These are phyloP conservation scores for Dasypogon diadema DNA, from an alignment of 2,888 invertebrate species.

Conservation along the genomic window DNA sequence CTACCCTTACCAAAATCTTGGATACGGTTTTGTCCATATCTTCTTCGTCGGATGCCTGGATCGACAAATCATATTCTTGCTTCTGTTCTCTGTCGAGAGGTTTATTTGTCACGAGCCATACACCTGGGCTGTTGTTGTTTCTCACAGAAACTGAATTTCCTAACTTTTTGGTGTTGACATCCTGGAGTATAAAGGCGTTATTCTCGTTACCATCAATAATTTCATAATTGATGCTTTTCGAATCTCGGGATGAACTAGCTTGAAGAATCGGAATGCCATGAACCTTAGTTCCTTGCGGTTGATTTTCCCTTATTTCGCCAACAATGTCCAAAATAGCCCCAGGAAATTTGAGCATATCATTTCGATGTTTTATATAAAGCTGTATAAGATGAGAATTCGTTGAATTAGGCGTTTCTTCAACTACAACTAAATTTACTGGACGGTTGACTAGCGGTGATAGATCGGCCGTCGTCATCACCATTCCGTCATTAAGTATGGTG, in stretches of 20 bases:
- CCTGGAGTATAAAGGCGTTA: constrained; percentile 79
- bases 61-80: constrained; percentile 77
- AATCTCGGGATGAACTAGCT: constrained; percentile 72
- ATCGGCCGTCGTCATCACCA: constrained; percentile 91
- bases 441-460: constrained; percentile 84
- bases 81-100: constrained; percentile 84
- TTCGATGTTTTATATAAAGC: constrained; percentile 84
- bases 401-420: constrained; percentile 84
- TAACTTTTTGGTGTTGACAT: constrained; percentile 68
- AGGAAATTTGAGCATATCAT: constrained; percentile 84
- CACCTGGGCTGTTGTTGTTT: constrained; percentile 74
- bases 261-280: constrained; percentile 79
- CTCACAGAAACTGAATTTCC: constrained; percentile 54
- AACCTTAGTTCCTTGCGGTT: constrained; percentile 78
- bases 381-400: constrained; percentile 85
- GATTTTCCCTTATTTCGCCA: constrained; percentile 83
- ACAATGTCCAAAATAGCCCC: constrained; percentile 73
- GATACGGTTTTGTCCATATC: constrained; percentile 85
- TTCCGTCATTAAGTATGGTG: constrained; percentile 87
- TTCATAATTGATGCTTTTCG: constrained; percentile 77
- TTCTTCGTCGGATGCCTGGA: constrained; percentile 84
- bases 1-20: constrained; percentile 80
- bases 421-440: constrained; percentile 83
- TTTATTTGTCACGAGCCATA: constrained; percentile 80
- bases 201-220: constrained; percentile 83